Base-by-base conservation (phyloP, 1,140 invertebrate species). In the Cotesia typhae region DNA sequence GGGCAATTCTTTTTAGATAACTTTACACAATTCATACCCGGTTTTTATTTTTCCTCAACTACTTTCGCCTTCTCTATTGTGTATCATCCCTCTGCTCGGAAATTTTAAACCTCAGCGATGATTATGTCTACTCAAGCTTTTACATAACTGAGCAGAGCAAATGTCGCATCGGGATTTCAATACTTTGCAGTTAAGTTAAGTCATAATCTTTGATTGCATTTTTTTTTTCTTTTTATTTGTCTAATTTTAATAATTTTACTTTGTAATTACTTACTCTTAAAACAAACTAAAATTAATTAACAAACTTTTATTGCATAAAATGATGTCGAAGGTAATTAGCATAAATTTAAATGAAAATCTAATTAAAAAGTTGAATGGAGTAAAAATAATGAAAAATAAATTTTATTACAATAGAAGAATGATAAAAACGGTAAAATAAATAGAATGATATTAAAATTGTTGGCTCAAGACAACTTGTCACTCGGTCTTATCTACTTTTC, bases 391-490 rank as follows among this genome's bases (percentile, higher is more conserved):
- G 14, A 64, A 71, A 66, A 59, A 57, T 57, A 66, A 28, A 66
- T 70, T 20, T 20, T 14, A 59, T 69, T 67, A 10, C 10, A n/a
- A 14, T 6, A 37, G 1, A 68, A 55, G 17, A 38, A 41, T 20
- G 59, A 55, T 59, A 66, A 52, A 55, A 60, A 57, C 10, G 28
- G 28, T 12, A 55, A 63, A 69, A 53, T 52, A 73, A 35, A 36
- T 47, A 47, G 1, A 47, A 61, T 47, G 59, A 72, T 60, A 28
- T 37, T 17, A 66, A 47, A 41, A 52, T 74, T 69, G 72, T 74
- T 75, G 71, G 52, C 68, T 75, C 72, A 72, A 73, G 66, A 74
- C 67, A 71, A 73, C 57, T 65, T 72, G 60, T 74, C 72, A 60
- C 67, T 67, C 20, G 65, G 65, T 37, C 3, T 41, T 59, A 72